Evolutionary conservation across 2,888 invertebrate species (phyloP).

Genomic region (Cerceris ruficornis): DNA sequence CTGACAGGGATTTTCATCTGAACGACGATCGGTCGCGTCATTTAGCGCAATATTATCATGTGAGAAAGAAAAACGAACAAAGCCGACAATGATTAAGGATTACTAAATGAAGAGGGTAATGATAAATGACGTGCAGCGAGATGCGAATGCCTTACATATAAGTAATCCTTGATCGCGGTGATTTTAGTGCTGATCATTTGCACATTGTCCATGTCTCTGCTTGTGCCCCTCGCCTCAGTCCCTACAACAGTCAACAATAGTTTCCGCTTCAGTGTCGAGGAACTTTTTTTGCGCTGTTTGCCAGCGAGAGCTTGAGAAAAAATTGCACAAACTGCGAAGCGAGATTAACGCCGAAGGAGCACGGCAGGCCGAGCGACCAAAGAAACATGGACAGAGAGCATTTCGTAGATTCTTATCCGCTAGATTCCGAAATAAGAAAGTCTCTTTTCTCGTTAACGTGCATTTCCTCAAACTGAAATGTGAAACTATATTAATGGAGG

Average conservation of each 20-base stretch:
- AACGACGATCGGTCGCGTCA: no score
- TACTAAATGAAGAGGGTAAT: constrained; percentile 24
- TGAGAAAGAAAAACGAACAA: neutral
- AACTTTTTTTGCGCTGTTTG: constrained; percentile 46
- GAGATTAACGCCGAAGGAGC: constrained; percentile 71
- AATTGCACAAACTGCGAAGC: constrained; percentile 61
- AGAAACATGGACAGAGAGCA: constrained; percentile 78
- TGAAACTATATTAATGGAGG: neutral
- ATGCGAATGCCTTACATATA: constrained; percentile 79
- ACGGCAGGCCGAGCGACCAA: constrained; percentile 76
- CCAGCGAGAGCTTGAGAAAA: constrained; percentile 49
- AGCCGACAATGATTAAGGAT: neutral
- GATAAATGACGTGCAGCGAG: constrained; percentile 55
- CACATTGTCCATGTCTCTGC: constrained; percentile 82
- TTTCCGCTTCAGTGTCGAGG: constrained; percentile 76
- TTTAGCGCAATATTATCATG: neutral
- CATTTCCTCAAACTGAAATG: constrained; percentile 19
- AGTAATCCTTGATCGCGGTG: constrained; percentile 82
- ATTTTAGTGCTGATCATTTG: constrained; percentile 82
- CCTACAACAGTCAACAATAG: constrained; percentile 81
- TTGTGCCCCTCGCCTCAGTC: constrained; percentile 78
- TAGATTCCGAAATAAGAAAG: constrained; percentile 3
- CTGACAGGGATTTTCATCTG: no score
- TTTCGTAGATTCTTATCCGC: constrained; percentile 13
- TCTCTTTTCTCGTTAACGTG: neutral